Evolutionary conservation across 2,113 vertebrate genomes (phyloP).

Genomic region (Eptesicus fuscus): DNA sequence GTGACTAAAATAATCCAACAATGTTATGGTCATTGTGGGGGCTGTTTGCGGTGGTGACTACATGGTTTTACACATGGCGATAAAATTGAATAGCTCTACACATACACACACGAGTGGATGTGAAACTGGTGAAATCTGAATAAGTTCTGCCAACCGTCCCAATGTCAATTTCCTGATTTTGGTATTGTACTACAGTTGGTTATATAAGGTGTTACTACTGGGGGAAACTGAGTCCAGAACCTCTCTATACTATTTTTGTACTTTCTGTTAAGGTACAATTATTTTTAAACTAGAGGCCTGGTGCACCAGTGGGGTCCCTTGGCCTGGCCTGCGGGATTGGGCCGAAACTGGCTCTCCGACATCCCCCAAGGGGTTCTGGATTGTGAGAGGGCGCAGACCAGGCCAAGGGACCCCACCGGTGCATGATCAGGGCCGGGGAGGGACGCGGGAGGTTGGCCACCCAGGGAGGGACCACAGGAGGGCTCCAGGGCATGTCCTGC

Average conservation of each 20-base stretch:
- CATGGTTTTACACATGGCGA: not conserved
- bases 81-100: not conserved
- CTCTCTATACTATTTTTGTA: conserved; percentile 15
- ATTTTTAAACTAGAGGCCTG: not conserved
- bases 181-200: not conserved
- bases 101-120: not conserved
- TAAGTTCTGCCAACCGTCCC: not conserved
- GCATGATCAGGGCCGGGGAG: too few relatives aligned
- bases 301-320: too few relatives aligned
- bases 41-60: not conserved
- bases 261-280: conserved; percentile 30
- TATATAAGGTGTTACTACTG: not conserved
- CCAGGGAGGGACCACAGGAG: too few relatives aligned
- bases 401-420: too few relatives aligned
- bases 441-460: too few relatives aligned
- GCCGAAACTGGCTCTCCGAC: too few relatives aligned
- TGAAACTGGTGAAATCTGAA: not conserved
- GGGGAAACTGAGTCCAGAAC: not conserved
- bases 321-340: too few relatives aligned
- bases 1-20: too few relatives aligned
- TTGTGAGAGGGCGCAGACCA: too few relatives aligned
- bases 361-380: too few relatives aligned
- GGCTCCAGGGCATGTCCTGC: too few relatives aligned
- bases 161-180: not conserved
- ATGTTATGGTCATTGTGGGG: not conserved